These are phyloP conservation scores for Hapalemur alaotrensis DNA, from an alignment of 2,797 vertebrate genomes.

Conservation along the genomic window DNA sequence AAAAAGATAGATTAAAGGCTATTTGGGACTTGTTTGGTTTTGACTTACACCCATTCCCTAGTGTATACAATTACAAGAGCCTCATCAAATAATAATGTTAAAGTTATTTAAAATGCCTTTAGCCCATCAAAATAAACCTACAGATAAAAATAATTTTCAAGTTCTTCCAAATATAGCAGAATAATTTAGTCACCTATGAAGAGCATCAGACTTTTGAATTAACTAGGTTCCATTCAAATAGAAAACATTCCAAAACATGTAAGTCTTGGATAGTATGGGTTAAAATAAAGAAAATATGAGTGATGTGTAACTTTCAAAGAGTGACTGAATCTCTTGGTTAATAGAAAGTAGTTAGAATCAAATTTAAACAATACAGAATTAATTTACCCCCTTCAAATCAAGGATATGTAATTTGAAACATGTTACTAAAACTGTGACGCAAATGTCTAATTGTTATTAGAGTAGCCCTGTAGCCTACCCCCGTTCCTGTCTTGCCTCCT, in stretches of 20 bases:
- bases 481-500: background rate
- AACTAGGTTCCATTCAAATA: background rate
- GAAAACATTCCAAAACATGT: background rate
- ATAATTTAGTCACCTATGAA: background rate
- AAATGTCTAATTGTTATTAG: background rate
- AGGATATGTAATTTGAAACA: background rate
- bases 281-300: background rate
- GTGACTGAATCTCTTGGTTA: background rate
- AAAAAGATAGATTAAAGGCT: constrained; percentile 49
- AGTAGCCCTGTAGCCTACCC: background rate
- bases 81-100: background rate
- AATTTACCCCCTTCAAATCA: background rate
- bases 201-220: background rate
- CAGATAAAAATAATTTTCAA: background rate
- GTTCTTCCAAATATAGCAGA: background rate
- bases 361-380: background rate
- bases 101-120: background rate
- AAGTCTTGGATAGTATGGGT: background rate
- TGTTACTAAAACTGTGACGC: background rate
- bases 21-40: constrained; percentile 16
- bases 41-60: constrained; percentile 16
- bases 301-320: background rate
- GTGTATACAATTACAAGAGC: background rate
- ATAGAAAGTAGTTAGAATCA: background rate
- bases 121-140: background rate